A percentile compares a stretch with the other conserved stretches of the same genome.
These are phyloP conservation scores for Antitype chi DNA, from an alignment of 2,888 invertebrate genomes.

Conservation along the genomic window DNA sequence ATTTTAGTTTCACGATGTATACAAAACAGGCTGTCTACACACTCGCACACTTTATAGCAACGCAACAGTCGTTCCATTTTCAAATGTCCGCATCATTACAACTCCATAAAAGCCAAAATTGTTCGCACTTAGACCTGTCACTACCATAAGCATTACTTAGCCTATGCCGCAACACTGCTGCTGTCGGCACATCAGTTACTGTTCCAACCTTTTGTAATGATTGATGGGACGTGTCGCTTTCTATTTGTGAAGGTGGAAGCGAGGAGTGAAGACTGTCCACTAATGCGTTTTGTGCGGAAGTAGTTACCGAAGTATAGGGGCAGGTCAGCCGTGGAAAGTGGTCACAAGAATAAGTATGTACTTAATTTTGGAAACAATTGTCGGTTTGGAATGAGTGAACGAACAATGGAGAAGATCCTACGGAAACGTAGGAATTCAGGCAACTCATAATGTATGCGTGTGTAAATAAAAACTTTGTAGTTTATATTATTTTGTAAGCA, in stretches of 20 bases:
- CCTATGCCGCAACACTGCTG: slow-evolving; percentile 14
- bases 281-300: slow-evolving; percentile 55
- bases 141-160: slow-evolving; percentile 14
- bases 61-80: not conserved
- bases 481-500: not conserved
- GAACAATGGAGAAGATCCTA: not conserved
- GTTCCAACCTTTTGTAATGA: slow-evolving; percentile 49
- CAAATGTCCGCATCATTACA: not conserved
- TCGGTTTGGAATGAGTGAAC: not conserved
- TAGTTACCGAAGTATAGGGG: slow-evolving; percentile 17
- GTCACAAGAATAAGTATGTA: not conserved
- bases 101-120: not conserved
- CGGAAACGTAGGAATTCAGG: not conserved
- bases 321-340: not conserved
- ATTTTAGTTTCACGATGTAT: not conserved
- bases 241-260: slow-evolving; percentile 58
- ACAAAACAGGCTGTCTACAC: not conserved
- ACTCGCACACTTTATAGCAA: not conserved
- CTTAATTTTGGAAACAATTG: not conserved
- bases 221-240: slow-evolving; percentile 63
- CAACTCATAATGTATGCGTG: not conserved
- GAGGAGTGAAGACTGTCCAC: slow-evolving; percentile 45
- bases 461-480: not conserved
- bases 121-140: slow-evolving; percentile 2
- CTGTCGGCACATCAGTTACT: slow-evolving; percentile 31